phyloP scores from a whole-genome alignment of 2,113 vertebrate species.

The Aleadryas rufinucha region DNA sequence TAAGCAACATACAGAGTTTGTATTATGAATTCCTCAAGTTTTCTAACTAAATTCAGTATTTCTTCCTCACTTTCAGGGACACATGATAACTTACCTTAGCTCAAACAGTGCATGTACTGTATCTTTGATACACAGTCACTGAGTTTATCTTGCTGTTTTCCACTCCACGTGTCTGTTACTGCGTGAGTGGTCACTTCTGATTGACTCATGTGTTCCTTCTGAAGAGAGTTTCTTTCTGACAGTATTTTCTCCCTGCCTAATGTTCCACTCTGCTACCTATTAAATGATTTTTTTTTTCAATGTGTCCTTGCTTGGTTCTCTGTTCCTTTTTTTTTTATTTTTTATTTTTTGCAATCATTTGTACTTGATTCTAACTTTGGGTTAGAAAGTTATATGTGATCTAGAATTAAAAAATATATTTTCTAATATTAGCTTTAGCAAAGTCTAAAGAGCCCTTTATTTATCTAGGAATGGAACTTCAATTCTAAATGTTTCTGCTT shows the following conservation, averaged over 20 bases:
- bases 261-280: not conserved
- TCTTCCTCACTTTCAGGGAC: not conserved
- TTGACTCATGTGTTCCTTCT: not conserved
- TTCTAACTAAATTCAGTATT: not conserved
- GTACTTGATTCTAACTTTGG: not conserved
- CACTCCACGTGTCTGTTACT: not conserved
- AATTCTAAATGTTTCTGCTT: not conserved
- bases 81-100: not conserved
- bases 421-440: not conserved
- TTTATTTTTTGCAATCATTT: not conserved
- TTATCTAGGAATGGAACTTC: not conserved
- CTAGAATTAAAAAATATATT: not conserved
- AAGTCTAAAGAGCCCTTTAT: not conserved
- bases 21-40: not conserved
- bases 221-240: not conserved
- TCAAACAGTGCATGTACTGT: not conserved
- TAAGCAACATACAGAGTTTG: not conserved
- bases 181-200: not conserved
- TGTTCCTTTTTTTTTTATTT: accelerated
- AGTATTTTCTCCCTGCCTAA: not conserved
- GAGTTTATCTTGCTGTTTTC: not conserved
- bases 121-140: not conserved
- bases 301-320: not conserved
- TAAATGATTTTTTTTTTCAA: not conserved
- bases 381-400: not conserved